A percentile compares a stretch with the other conserved stretches of the same genome.
These are phyloP conservation scores for Netelia melanura DNA, from an alignment of 2,888 invertebrate genomes.

Conservation along the genomic window DNA sequence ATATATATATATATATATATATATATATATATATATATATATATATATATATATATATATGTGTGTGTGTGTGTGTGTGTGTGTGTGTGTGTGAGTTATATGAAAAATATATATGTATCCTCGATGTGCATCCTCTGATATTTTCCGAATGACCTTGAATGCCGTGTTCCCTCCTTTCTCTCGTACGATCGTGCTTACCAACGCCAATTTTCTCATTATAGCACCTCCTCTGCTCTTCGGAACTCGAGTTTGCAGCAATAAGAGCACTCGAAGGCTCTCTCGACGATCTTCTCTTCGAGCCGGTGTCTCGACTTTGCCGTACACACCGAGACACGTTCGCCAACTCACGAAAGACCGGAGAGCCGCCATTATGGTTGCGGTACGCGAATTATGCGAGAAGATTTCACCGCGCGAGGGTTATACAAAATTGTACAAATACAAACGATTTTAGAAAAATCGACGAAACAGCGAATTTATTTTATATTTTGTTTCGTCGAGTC, in stretches of 20 bases:
- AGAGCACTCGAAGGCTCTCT: slow-evolving; percentile 33
- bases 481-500: neutral
- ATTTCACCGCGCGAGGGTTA: neutral
- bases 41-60: slow-evolving; percentile 13
- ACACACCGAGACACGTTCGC: slow-evolving; percentile 35
- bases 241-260: slow-evolving; percentile 65
- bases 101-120: slow-evolving; percentile 1
- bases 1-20: slow-evolving; percentile 13
- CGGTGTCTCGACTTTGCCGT: slow-evolving; percentile 24
- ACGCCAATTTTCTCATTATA: slow-evolving; percentile 77
- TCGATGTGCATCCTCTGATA: slow-evolving; percentile 60
- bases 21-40: slow-evolving; percentile 7
- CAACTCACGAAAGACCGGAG: slow-evolving; percentile 36
- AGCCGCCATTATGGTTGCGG: slow-evolving; percentile 57
- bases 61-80: too few relatives aligned
- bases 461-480: neutral
- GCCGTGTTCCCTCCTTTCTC: slow-evolving; percentile 42
- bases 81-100: neutral
- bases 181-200: slow-evolving; percentile 25
- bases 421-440: neutral
- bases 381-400: slow-evolving; percentile 17
- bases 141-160: slow-evolving; percentile 71
- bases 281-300: slow-evolving; percentile 28
- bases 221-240: slow-evolving; percentile 72
- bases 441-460: neutral